A percentile compares a stretch with the other conserved stretches of the same genome.
Conservation (phyloP, 1,140 invertebrate genomes). For the Phortica variegata region DNA sequence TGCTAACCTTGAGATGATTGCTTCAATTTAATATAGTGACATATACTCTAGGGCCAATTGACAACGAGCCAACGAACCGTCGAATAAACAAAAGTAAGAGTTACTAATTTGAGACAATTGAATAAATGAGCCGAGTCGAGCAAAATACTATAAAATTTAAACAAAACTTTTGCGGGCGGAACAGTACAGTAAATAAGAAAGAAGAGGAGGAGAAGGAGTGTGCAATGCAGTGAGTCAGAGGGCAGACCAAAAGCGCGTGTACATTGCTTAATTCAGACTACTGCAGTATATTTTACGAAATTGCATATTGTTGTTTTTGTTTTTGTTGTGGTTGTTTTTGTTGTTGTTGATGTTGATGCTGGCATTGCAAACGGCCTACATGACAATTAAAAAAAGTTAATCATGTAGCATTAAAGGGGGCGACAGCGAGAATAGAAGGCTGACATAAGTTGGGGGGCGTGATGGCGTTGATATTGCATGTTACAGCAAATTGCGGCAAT, state of each 20-base stretch:
- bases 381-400: constrained; percentile 39
- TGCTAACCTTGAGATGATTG: constrained; percentile 51
- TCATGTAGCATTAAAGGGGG: too few relatives aligned
- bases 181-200: not conserved
- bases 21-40: constrained; percentile 44
- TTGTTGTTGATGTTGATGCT: too few relatives aligned
- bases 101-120: constrained; percentile 49
- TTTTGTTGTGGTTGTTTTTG: too few relatives aligned
- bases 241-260: too few relatives aligned
- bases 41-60: constrained; percentile 12
- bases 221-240: constrained; percentile 1
- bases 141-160: constrained; percentile 36
- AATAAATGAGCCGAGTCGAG: constrained; percentile 46
- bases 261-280: too few relatives aligned
- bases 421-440: too few relatives aligned
- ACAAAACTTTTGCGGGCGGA: too few relatives aligned
- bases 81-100: constrained; percentile 10
- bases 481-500: constrained; percentile 5
- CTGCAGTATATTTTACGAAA: too few relatives aligned
- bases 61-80: constrained; percentile 3
- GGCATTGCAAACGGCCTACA: constrained; percentile 35
- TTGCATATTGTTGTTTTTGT: too few relatives aligned
- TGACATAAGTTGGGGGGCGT: too few relatives aligned
- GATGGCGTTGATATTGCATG: constrained; percentile 9
- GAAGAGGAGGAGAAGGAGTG: not conserved